phyloP scores from a whole-genome alignment of 92 coral and sea anemone genomes.

The Micromussa lordhowensis region DNA sequence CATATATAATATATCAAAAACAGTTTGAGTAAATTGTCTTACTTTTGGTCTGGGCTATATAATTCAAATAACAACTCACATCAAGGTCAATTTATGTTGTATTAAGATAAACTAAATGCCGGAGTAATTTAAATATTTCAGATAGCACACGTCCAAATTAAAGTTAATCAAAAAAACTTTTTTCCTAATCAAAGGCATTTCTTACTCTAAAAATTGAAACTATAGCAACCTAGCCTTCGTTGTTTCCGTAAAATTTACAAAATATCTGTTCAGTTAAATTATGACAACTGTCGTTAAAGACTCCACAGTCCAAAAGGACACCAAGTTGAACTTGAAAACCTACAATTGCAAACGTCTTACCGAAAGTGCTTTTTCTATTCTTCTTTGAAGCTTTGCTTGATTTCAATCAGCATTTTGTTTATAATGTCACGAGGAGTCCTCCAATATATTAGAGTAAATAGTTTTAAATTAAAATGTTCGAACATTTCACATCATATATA shows the following conservation, averaged over 20 bases:
- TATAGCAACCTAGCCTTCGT: background rate
- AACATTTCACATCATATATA: background rate
- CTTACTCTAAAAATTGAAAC: background rate
- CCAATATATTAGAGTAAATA: background rate
- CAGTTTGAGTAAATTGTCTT: too few relatives aligned
- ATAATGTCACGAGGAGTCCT: background rate
- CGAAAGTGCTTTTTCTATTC: background rate
- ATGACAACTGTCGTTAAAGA: background rate
- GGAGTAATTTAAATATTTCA: background rate
- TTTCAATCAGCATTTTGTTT: background rate
- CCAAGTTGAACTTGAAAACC: background rate
- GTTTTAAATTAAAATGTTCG: background rate
- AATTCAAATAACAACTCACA: too few relatives aligned
- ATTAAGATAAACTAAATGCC: background rate
- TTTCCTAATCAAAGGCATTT: background rate
- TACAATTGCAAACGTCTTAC: background rate
- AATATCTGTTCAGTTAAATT: background rate
- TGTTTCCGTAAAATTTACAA: background rate
- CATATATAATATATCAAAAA: too few relatives aligned
- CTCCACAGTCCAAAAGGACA: background rate
- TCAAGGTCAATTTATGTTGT: background rate
- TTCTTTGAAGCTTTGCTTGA: background rate
- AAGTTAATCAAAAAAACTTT: background rate
- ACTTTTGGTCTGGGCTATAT: background rate
- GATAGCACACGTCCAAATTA: background rate